These are phyloP conservation scores for Perca fluviatilis DNA, from an alignment of 2,113 vertebrate species.

Conservation along the genomic window DNA sequence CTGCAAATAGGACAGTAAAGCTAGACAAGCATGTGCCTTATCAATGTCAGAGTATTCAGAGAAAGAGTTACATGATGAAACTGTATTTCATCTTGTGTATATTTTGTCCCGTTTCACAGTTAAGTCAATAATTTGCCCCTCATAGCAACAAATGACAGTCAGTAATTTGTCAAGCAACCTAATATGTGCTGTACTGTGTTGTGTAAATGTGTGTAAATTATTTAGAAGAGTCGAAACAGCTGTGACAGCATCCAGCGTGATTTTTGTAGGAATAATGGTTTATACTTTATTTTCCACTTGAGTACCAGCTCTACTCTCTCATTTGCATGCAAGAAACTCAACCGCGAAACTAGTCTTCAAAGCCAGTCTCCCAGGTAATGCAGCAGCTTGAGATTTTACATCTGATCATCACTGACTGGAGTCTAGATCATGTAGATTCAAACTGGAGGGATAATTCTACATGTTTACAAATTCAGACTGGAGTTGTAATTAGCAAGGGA, in stretches of 20 bases:
- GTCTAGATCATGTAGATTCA: conserved; percentile 72
- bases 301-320: conserved; percentile 44
- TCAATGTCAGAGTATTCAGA: conserved; percentile 10
- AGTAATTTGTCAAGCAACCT: conserved; percentile 30
- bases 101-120: conserved; percentile 25
- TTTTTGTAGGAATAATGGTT: conserved; percentile 65
- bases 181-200: conserved; percentile 40
- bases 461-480: conserved; percentile 61
- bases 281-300: conserved; percentile 61
- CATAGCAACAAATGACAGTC: conserved; percentile 34
- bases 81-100: conserved; percentile 17
- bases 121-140: conserved; percentile 32
- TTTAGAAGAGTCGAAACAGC: conserved; percentile 55
- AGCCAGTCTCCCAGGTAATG: conserved; percentile 75
- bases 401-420: conserved; percentile 71
- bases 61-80: not conserved
- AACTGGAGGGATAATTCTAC: conserved; percentile 54
- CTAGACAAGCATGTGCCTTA: not conserved
- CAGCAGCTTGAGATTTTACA: conserved; percentile 72
- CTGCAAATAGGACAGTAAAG: conserved; percentile 27
- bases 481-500: conserved; percentile 21
- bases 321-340: conserved; percentile 74
- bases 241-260: conserved; percentile 56
- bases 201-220: conserved; percentile 61
- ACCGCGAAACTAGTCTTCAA: conserved; percentile 70